Base-by-base conservation (phyloP, 1,140 invertebrate genomes). In the Habropoda laboriosa region DNA sequence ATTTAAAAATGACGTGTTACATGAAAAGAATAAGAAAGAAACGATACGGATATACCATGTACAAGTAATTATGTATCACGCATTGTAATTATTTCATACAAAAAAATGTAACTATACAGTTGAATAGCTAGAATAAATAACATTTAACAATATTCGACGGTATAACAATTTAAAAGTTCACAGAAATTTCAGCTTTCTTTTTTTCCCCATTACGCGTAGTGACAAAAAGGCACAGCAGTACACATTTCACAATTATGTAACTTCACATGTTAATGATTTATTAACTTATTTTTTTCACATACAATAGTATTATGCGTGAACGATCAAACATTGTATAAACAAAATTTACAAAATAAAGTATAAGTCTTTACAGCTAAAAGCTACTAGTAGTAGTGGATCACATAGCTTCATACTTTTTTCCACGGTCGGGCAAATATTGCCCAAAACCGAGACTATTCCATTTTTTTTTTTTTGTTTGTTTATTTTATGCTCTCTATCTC, bases 341-440 rank as follows among this genome's bases (percentile, higher is more conserved):
- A 93, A 93, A 93, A 93, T 93, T 93, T 93, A 93, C 92, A 93
- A 93, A 93, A 93, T 92, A 93, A 93, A 92, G 91, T 92, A 92
- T 92, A 92, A 92, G 91, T 93, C 90, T 93, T 93, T 92, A 93
- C 92, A 92, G 89, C 92, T 93, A 93, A 92, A 92, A 93, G 92
- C 92, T 93, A 93, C 91, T 93, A 92, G 88, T 92, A 92, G 89
- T 92, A 92, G 92, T 93, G 90, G 91, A 93, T 93, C 92, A 93
- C 92, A 93, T 93, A 93, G 91, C 92, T 93, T 93, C 86, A 91
- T 92, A 92, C 90, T 91, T 92, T 89, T 87, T 42, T 61, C 75
- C 86, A 88, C 89, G 86, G 66, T 70, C 57, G 12, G 24, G 87
- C 88, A 90, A 90, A 88, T 81, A 86, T 89, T 87, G 85, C 84